Conservation (phyloP, 1,140 invertebrate genomes). For the Phymastichus coffea region DNA sequence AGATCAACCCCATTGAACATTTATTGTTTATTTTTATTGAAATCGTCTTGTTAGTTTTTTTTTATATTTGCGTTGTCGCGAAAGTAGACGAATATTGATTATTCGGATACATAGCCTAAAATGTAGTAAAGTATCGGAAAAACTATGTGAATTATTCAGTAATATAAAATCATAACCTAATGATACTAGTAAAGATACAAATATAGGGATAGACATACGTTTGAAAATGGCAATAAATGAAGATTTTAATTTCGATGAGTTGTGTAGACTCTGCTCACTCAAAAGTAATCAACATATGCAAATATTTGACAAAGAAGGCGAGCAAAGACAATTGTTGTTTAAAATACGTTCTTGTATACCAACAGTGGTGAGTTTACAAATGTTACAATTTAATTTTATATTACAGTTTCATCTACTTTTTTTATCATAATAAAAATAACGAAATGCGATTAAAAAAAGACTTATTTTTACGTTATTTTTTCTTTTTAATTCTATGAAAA, state of each 20-base stretch:
- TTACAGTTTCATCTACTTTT: neutral
- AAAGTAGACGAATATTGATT: too few species aligned
- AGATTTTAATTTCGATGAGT: conserved; percentile 68
- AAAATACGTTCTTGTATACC: conserved; percentile 68
- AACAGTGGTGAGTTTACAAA: conserved; percentile 59
- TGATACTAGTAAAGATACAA: too few species aligned
- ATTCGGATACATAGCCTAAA: too few species aligned
- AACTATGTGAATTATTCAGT: too few species aligned
- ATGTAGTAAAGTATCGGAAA: too few species aligned
- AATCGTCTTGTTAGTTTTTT: too few species aligned
- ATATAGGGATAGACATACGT: too few species aligned
- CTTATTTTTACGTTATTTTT: neutral
- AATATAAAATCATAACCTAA: too few species aligned
- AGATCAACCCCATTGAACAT: neutral
- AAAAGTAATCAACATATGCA: conserved; percentile 65
- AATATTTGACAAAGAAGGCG: conserved; percentile 70
- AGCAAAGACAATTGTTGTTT: conserved; percentile 67
- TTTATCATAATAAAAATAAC: neutral
- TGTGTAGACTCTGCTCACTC: conserved; percentile 68
- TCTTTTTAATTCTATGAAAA: neutral
- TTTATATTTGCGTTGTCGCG: too few species aligned
- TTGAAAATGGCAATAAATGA: conserved; percentile 66
- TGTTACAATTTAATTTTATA: neutral
- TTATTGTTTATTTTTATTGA: too few species aligned
- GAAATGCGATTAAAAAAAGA: conserved; percentile 1